Evolutionary conservation across 2,888 invertebrate species (phyloP).

Genomic region (Chrysopilus asiliformis): DNA sequence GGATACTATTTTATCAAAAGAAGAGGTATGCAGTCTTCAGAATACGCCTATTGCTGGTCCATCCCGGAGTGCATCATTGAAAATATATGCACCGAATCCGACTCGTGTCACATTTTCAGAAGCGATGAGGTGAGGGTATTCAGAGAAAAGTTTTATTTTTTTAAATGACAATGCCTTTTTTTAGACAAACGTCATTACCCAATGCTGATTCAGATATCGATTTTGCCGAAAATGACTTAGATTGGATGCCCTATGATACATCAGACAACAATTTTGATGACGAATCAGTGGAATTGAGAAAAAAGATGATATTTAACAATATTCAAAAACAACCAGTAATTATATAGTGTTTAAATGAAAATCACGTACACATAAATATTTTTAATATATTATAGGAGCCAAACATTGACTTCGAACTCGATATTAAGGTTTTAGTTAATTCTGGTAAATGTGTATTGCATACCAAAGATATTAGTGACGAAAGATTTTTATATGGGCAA

Average conservation of each 20-base stretch:
- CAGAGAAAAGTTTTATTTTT: constrained; percentile 4
- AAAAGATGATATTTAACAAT: constrained; percentile 37
- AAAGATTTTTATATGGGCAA: constrained; percentile 54
- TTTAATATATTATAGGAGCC: too few relatives aligned
- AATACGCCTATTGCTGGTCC: constrained; percentile 61
- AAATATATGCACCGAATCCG: constrained; percentile 37
- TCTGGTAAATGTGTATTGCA: constrained; percentile 95
- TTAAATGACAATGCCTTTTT: too few relatives aligned
- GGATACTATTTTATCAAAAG: constrained; percentile 33
- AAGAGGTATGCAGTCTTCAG: constrained; percentile 31
- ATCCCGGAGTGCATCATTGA: constrained; percentile 55
- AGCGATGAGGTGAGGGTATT: constrained; percentile 24
- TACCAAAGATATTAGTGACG: constrained; percentile 58
- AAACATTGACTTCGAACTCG: constrained; percentile 89
- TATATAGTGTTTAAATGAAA: constrained; percentile 1
- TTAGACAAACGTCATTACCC: constrained; percentile 63
- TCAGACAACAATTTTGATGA: constrained; percentile 44
- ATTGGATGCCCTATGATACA: constrained; percentile 27
- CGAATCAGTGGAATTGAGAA: constrained; percentile 48
- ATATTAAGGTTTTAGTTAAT: constrained; percentile 91
- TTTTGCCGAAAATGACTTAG: constrained; percentile 38
- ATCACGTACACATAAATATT: too few relatives aligned
- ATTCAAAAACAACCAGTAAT: constrained; percentile 27
- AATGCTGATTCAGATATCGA: constrained; percentile 59
- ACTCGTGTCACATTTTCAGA: constrained; percentile 35